Percentiles rank a stretch among this genome's conserved stretches.
These are phyloP conservation scores for Isichthys henryi DNA, from an alignment of 2,113 vertebrate genomes.

Conservation along the genomic window DNA sequence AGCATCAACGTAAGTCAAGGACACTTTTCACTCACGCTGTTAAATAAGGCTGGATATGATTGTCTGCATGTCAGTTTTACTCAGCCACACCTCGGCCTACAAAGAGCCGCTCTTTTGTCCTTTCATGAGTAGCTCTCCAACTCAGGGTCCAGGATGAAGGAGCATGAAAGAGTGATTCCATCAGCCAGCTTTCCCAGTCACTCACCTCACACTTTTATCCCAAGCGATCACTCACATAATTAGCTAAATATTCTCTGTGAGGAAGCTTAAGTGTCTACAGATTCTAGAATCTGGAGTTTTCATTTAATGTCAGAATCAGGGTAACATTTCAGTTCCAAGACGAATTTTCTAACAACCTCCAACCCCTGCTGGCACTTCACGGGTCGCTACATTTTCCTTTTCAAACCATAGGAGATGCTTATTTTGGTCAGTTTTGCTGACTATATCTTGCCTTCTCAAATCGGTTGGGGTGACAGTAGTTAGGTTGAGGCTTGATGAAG, in stretches of 20 bases:
- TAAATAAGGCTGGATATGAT: neutral
- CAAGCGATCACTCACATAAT: neutral
- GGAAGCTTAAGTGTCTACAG: neutral
- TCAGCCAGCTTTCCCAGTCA: neutral
- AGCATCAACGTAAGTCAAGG: neutral
- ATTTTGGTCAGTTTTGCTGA: neutral
- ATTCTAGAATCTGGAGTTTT: neutral
- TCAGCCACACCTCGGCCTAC: neutral
- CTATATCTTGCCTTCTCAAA: neutral
- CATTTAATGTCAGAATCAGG: neutral
- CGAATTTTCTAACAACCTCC: neutral
- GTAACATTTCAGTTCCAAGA: neutral
- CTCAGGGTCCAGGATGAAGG: neutral
- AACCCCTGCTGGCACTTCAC: neutral
- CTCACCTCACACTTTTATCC: neutral
- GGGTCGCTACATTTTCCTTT: neutral
- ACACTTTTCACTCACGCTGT: neutral
- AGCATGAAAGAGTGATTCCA: neutral
- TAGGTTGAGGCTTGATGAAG: neutral
- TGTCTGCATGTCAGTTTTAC: neutral
- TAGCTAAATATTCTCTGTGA: neutral
- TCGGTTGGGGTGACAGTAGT: neutral
- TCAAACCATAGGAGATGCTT: neutral
- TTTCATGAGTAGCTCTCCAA: neutral
- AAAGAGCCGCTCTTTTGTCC: neutral